Conservation (phyloP, 2,888 invertebrate genomes). For the Dermolepida albohirtum region DNA sequence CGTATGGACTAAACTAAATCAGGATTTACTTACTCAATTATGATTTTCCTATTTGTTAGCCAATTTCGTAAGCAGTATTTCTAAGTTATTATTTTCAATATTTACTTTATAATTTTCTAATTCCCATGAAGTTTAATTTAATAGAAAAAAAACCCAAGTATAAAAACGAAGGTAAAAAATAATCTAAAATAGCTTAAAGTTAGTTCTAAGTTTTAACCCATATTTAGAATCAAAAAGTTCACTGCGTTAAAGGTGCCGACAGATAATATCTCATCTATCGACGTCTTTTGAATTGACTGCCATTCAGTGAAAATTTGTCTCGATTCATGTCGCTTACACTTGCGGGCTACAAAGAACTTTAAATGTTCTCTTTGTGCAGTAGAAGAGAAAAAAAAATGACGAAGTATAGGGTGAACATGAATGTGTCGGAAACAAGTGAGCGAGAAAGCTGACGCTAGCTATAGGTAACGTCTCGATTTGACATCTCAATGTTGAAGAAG, state of each 20-base stretch:
- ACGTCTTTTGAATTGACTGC: conserved; percentile 30
- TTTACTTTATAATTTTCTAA: no score
- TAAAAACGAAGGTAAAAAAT: no score
- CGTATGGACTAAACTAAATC: no score
- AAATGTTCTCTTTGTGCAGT: conserved; percentile 23
- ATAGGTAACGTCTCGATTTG: conserved; percentile 32
- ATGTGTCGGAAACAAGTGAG: conserved; percentile 33
- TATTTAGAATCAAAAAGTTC: not conserved
- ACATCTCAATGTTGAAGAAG: conserved; percentile 31
- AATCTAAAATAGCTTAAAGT: no score
- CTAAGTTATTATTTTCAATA: no score
- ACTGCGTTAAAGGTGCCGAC: not conserved
- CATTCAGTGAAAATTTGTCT: conserved; percentile 33
- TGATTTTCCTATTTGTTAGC: no score
- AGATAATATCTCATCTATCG: conserved; percentile 24
- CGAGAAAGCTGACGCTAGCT: conserved; percentile 24
- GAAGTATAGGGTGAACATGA: conserved; percentile 5
- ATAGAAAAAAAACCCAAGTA: no score
- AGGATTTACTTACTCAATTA: no score
- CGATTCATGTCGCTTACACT: conserved; percentile 31
- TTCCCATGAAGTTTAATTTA: no score
- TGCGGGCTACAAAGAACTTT: conserved; percentile 29
- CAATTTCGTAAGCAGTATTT: no score
- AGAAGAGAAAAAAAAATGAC: conserved; percentile 16
- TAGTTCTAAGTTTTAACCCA: not conserved